Percentiles rank a stretch among this genome's conserved stretches.
Evolutionary conservation across 37 sponge, comb jelly and placozoan species (phyloP).

Genomic region (Aplysina aerophoba): DNA sequence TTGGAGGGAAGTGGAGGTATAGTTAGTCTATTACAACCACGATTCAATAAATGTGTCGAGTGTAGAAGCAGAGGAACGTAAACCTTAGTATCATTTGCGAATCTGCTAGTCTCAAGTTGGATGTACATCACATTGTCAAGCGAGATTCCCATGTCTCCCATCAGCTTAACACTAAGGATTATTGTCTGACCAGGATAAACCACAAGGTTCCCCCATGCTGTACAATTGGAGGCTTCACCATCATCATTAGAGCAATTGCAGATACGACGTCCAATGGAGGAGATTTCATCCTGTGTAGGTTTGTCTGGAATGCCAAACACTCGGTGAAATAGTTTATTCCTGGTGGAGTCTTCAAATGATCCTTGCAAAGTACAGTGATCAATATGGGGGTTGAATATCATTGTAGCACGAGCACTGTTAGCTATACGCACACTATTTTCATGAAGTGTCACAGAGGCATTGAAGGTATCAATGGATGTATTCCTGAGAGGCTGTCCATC

Average conservation of each 20-base stretch:
- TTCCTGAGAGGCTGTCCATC: not conserved
- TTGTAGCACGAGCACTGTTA: not conserved
- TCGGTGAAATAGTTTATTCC: not conserved
- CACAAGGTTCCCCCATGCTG: not conserved
- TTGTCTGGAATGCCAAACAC: not conserved
- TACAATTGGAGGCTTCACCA: not conserved
- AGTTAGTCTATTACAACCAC: not conserved
- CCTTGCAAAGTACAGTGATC: not conserved
- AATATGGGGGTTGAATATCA: conserved; percentile 4
- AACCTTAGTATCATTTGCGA: not conserved
- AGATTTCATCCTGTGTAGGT: not conserved
- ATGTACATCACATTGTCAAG: not conserved
- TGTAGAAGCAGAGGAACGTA: not conserved
- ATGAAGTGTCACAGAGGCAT: not conserved
- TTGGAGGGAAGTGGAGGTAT: conserved; percentile 2
- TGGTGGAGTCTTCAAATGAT: not conserved
- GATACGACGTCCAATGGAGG: not conserved
- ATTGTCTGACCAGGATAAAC: not conserved
- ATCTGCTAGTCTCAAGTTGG: not conserved
- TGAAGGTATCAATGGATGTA: not conserved
- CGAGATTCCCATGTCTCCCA: conserved; percentile 9
- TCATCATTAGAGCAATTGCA: not conserved
- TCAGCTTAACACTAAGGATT: not conserved
- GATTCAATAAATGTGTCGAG: not conserved
- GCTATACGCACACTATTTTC: not conserved